Percentiles rank a stretch among this genome's conserved stretches.
Conservation (phyloP, 1,140 invertebrate genomes). For the Frieseomelitta varia region DNA sequence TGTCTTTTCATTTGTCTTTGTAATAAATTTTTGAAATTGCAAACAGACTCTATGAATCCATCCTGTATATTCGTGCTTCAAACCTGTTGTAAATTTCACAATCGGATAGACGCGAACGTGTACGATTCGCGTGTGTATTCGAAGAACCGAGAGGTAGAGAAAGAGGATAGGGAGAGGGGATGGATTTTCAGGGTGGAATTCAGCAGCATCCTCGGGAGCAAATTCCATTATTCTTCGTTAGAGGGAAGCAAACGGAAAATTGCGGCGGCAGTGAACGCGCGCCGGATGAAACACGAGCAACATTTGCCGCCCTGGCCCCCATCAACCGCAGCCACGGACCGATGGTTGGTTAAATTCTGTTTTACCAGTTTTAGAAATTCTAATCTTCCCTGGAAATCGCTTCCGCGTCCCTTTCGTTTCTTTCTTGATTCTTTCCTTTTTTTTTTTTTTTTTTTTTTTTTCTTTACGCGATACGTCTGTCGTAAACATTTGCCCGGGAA, state of each 20-base stretch:
- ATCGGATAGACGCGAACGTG: no score
- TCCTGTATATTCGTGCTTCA: not conserved
- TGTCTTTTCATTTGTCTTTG: no score
- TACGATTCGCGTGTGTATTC: not conserved
- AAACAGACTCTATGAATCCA: no score
- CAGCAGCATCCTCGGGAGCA: conserved; percentile 17
- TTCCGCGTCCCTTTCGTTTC: not conserved
- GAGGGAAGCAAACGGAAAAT: conserved; percentile 50
- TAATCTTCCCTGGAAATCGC: conserved; percentile 18
- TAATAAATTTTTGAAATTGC: no score
- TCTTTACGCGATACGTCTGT: no score
- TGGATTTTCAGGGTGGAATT: conserved; percentile 33
- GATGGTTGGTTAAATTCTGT: conserved; percentile 36
- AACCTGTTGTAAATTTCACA: conserved; percentile 10
- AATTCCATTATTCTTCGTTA: conserved; percentile 57
- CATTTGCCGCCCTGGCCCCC: conserved; percentile 9
- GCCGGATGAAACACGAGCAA: conserved; percentile 37
- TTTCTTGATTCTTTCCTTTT: not conserved
- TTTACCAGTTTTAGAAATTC: conserved; percentile 32
- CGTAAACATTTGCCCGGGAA: no score
- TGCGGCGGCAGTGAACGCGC: not conserved
- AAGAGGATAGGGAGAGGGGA: not conserved
- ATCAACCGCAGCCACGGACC: not conserved
- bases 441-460: no score
- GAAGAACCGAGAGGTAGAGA: not conserved